These are phyloP conservation scores for Drosophila lacteicornis DNA, from an alignment of 1,140 invertebrate genomes.

Conservation along the genomic window DNA sequence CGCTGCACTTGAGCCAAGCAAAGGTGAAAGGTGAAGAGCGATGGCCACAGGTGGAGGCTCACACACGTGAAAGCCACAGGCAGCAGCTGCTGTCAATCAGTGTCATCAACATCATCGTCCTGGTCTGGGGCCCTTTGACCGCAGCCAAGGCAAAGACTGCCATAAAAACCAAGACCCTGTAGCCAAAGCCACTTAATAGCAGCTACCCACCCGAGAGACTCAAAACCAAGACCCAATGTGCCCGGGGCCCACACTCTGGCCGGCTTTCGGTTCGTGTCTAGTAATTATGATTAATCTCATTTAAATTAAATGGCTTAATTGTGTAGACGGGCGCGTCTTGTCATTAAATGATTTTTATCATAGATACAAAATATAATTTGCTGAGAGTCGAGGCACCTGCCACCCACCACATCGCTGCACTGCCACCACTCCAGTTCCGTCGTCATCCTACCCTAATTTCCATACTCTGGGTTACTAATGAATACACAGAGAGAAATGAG, in stretches of 20 bases:
- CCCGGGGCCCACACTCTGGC: constrained; percentile 14
- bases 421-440: too few relatives aligned
- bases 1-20: constrained; percentile 29
- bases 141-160: constrained; percentile 18
- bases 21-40: constrained; percentile 11
- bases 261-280: constrained; percentile 54
- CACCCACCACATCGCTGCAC: constrained; percentile 10
- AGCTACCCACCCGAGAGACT: background rate
- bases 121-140: constrained; percentile 13
- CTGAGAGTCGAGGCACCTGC: constrained; percentile 37
- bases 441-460: constrained; percentile 8
- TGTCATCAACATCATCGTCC: constrained; percentile 24
- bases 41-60: constrained; percentile 12
- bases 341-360: constrained; percentile 84
- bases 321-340: constrained; percentile 63
- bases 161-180: constrained; percentile 40
- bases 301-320: constrained; percentile 83
- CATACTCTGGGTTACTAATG: constrained; percentile 37
- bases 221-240: background rate
- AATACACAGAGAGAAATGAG: constrained; percentile 7
- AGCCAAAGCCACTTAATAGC: constrained; percentile 30
- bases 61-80: constrained; percentile 40
- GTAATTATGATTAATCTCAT: constrained; percentile 84
- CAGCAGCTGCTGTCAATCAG: constrained; percentile 51
- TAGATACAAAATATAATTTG: constrained; percentile 70